A percentile compares a stretch with the other conserved stretches of the same genome.
phyloP scores from a whole-genome alignment of 2,113 vertebrate species.

The Bubo scandiacus region DNA sequence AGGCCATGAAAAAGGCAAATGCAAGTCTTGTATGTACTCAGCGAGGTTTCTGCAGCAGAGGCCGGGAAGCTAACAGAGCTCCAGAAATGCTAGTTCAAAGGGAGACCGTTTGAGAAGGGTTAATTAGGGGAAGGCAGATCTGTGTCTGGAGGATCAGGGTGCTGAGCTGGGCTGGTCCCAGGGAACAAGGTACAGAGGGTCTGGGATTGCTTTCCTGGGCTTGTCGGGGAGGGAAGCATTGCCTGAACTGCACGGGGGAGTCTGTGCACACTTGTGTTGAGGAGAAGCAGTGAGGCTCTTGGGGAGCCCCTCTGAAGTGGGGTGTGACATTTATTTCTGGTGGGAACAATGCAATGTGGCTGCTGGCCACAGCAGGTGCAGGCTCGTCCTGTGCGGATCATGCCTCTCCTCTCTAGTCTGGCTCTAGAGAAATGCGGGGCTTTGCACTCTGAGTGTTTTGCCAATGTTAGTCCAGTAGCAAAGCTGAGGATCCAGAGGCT shows the following conservation, averaged over 20 bases:
- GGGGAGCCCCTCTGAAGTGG: neutral
- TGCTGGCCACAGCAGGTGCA: neutral
- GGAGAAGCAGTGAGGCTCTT: neutral
- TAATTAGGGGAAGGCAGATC: neutral
- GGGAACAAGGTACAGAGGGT: neutral
- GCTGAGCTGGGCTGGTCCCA: neutral
- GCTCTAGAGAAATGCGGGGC: neutral
- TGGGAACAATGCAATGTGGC: neutral
- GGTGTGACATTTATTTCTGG: accelerated
- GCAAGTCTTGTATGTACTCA: neutral
- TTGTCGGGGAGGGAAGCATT: neutral
- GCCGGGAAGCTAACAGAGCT: neutral
- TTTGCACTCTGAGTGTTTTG: neutral
- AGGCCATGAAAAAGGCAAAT: neutral
- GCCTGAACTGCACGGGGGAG: neutral
- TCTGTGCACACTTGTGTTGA: neutral
- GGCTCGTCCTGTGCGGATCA: neutral
- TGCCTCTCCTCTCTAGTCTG: neutral
- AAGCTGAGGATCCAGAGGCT: neutral
- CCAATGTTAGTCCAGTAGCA: neutral
- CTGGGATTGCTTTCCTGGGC: neutral
- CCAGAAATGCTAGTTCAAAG: neutral
- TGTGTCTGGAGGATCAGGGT: neutral
- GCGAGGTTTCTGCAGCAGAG: neutral
- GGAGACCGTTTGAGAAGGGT: neutral